A percentile compares a stretch with the other conserved stretches of the same genome.
phyloP scores from a whole-genome alignment of 2,797 vertebrate genomes.

The Pseudopleuronectes americanus region DNA sequence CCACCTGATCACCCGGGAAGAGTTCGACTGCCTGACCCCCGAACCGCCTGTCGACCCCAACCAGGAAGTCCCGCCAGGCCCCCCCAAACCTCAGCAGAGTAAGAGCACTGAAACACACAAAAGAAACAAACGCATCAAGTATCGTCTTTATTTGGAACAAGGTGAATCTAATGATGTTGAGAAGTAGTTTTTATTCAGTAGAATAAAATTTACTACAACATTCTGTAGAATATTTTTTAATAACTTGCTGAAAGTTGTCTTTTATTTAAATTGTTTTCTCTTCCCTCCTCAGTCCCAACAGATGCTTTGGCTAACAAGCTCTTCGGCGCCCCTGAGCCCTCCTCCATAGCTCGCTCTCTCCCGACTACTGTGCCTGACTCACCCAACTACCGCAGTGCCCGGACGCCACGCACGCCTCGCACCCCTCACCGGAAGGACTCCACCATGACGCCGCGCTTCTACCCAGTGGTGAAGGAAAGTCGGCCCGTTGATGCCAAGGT shows the following conservation, averaged over 20 bases:
- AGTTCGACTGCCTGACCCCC: conserved; percentile 97
- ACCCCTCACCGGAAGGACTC: conserved; percentile 95
- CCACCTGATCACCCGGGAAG: conserved; percentile 96
- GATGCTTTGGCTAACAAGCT: conserved; percentile 97
- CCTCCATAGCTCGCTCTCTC: conserved; percentile 92
- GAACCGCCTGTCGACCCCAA: conserved; percentile 97
- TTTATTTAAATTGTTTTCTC: background rate
- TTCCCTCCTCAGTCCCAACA: conserved; percentile 88
- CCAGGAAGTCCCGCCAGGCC: conserved; percentile 96
- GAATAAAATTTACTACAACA: too few relatives aligned
- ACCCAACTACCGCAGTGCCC: conserved; percentile 92
- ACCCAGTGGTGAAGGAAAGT: conserved; percentile 97
- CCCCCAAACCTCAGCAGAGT: conserved; percentile 95
- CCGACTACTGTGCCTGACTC: conserved; percentile 98
- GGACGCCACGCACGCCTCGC: conserved; percentile 95
- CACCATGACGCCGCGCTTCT: conserved; percentile 94
- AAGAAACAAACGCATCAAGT: too few relatives aligned
- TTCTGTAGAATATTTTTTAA: too few relatives aligned
- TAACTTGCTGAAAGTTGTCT: background rate
- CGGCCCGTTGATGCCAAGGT: conserved; percentile 96
- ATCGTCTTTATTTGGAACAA: too few relatives aligned
- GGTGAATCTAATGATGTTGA: too few relatives aligned
- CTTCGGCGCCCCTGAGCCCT: conserved; percentile 95
- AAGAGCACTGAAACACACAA: conserved; percentile 47
- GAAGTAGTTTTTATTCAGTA: too few relatives aligned